Base-by-base conservation (phyloP, 2,113 vertebrate species). In the Oceanodroma tethys region DNA sequence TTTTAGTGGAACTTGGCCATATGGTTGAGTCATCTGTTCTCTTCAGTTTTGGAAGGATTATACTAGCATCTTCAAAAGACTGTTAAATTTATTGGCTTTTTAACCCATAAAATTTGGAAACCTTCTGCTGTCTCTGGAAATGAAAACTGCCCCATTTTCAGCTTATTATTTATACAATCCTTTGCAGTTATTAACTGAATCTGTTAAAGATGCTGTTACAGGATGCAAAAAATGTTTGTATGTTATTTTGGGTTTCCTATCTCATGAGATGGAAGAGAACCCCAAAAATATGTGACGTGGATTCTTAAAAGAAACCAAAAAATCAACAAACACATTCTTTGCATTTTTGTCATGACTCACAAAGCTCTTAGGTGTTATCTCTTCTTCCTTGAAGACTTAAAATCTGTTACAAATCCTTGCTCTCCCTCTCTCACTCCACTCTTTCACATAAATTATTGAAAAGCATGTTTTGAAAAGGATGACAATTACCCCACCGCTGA, bases 1-100 rank as follows among this genome's bases (percentile, higher is more conserved):
- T 97, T 97, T 95, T 88, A 97, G 95, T 98, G 98, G 97, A 98
- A 94, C 91, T 43, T 66, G 52, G 96, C 97, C 98, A 98, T 97
- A 85, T 96, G 96, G 86, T 94, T 97, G 96, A 97, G 91, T 98
- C 97, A 98, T 98, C 95, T 98, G 97, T 96, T 97, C 96, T 97
- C 63, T 94, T 74, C 68, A 78, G 86, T 88, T 94, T 89, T 98
- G 89, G 86, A 92, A 91, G 90, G 85, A 96, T 97, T 97, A 94
- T 73, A 74, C 95, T 84, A 81, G 48, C 63, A 81, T 97, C 95
- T 97, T 97, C 94, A 96, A 97, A 98, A 91, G 93, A 87, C 76
- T 93, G 30, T 94, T 94, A 73, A 79, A 96, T 94, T 84, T 95
- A 93, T 60, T 84, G 70, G 72, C 42, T 76, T 96, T 97, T 97